phyloP scores from a whole-genome alignment of 2,797 vertebrate genomes.

The Myoxocephalus aenaeus region DNA sequence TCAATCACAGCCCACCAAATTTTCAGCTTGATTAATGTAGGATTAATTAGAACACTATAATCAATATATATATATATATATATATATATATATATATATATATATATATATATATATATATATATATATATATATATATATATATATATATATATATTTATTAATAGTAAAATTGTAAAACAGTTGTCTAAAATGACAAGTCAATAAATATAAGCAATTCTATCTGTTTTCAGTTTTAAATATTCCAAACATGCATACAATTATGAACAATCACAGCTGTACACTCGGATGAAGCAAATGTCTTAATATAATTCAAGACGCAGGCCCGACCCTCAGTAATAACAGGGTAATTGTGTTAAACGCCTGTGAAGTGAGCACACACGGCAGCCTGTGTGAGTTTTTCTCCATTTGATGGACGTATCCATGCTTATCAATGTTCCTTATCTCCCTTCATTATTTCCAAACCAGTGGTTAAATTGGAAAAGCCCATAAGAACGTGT shows the following conservation, averaged over 20 bases:
- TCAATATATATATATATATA: no score
- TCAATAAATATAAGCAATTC: background rate
- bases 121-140: no score
- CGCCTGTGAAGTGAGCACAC: conserved; percentile 72
- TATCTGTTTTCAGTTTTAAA: background rate
- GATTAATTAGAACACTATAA: background rate
- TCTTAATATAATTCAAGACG: conserved; percentile 53
- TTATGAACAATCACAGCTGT: conserved; percentile 1
- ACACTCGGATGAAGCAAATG: conserved; percentile 37
- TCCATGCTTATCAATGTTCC: conserved; percentile 78
- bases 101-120: no score
- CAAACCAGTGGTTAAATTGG: conserved; percentile 83
- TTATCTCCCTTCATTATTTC: conserved; percentile 85
- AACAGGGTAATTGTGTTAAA: conserved; percentile 68
- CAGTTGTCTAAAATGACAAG: background rate
- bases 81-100: no score
- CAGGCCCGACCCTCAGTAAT: conserved; percentile 34
- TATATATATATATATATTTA: background rate
- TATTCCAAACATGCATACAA: background rate
- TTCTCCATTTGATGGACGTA: conserved; percentile 81
- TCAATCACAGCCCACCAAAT: background rate
- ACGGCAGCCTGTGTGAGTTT: conserved; percentile 66
- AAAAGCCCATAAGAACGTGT: conserved; percentile 82
- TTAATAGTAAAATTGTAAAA: no score
- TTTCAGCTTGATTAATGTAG: background rate